Percentiles rank a stretch among this genome's conserved stretches.
These are phyloP conservation scores for Hemitrygon akajei DNA, from an alignment of 2,797 vertebrate species.

Conservation along the genomic window DNA sequence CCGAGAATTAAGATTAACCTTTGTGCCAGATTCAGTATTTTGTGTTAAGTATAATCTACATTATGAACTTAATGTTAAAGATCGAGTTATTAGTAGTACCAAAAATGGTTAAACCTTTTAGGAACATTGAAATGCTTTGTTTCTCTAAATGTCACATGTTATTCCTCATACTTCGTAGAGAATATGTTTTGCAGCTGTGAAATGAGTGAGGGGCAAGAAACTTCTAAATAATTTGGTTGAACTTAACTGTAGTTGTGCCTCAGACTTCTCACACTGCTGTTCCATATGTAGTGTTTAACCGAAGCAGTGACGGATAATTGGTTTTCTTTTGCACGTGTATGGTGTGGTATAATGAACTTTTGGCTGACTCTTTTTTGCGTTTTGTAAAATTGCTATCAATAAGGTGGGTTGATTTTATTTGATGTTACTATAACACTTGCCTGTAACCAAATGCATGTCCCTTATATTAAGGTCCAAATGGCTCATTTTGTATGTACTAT, in stretches of 20 bases:
- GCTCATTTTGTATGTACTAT: not conserved
- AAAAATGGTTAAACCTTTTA: not conserved
- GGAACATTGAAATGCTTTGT: not conserved
- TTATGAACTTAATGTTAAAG: not conserved
- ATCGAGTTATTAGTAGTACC: not conserved
- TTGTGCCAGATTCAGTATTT: not conserved
- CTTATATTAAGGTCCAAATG: not conserved
- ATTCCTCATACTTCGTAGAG: not conserved
- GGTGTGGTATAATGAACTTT: not conserved
- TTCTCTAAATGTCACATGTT: not conserved
- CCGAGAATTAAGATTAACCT: not conserved
- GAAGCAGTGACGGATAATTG: no score
- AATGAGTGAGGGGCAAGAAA: not conserved
- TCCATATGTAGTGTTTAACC: not conserved
- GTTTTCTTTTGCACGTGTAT: no score
- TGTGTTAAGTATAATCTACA: not conserved
- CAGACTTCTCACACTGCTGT: not conserved
- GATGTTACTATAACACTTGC: not conserved
- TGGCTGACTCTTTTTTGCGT: not conserved
- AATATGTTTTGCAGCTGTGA: not conserved
- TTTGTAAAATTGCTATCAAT: not conserved
- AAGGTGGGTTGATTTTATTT: not conserved
- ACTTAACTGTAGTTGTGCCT: not conserved
- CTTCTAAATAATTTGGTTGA: not conserved
- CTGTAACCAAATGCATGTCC: conserved; percentile 13